Conservation (phyloP, 2,113 vertebrate genomes). For the Marmota flaviventris region DNA sequence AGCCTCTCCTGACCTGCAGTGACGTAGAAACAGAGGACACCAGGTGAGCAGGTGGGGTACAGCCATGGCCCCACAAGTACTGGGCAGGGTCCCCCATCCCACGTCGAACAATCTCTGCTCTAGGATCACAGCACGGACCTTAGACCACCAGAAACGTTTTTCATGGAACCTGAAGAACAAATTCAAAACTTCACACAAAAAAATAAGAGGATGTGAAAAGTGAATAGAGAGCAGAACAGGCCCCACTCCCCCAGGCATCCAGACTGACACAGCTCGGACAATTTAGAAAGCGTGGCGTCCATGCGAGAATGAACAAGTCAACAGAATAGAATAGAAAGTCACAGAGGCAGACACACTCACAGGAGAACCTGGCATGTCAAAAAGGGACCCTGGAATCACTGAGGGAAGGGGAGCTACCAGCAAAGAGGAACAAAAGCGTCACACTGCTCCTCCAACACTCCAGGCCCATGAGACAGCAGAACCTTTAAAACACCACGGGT, state of each 20-base stretch:
- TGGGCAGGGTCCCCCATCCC: neutral
- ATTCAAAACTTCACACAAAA: slow-evolving; percentile 50
- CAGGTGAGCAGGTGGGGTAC: neutral
- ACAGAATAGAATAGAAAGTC: neutral
- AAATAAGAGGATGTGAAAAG: neutral
- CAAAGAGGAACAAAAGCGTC: neutral
- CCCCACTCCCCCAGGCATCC: neutral
- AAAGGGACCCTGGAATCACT: neutral
- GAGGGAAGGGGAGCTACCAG: neutral
- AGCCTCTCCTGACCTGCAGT: slow-evolving; percentile 93
- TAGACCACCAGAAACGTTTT: slow-evolving; percentile 9
- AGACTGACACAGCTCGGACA: neutral
- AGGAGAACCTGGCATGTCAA: neutral
- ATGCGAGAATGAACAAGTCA: neutral
- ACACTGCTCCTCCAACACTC: neutral
- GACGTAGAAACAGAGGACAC: slow-evolving; percentile 39
- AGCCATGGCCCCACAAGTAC: neutral
- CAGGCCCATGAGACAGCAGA: neutral
- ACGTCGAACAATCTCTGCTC: neutral
- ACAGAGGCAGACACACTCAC: neutral
- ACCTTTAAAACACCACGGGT: neutral
- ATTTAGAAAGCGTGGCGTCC: neutral
- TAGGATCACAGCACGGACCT: neutral
- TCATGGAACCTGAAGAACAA: neutral
- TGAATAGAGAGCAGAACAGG: neutral